Evolutionary conservation across 2,797 vertebrate species (phyloP).

Genomic region (Falco biarmicus): DNA sequence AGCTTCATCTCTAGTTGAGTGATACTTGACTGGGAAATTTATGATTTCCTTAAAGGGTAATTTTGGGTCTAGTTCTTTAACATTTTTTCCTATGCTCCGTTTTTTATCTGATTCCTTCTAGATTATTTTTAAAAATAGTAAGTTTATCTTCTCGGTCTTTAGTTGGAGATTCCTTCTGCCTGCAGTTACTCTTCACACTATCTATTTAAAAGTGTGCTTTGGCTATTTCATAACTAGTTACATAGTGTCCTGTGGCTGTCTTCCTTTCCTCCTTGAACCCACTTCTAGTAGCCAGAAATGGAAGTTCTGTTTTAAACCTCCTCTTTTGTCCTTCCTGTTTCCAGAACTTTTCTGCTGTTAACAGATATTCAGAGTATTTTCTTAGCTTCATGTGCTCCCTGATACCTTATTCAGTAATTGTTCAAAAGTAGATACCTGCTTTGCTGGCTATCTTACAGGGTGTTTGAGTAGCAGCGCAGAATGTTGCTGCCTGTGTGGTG

Average conservation of each 20-base stretch:
- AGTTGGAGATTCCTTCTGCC: neutral
- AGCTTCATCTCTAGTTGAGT: neutral
- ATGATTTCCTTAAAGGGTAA: neutral
- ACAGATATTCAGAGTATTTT: neutral
- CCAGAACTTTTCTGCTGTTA: neutral
- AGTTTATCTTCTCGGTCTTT: neutral
- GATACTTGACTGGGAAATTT: neutral
- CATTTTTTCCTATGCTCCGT: neutral
- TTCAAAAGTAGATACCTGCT: neutral
- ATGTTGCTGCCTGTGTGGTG: rapidly evolving
- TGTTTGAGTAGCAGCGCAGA: neutral
- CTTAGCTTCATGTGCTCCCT: neutral
- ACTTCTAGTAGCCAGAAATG: neutral
- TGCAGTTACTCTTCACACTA: neutral
- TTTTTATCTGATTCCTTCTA: neutral
- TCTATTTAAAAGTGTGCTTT: neutral
- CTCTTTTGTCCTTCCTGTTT: neutral
- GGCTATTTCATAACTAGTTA: neutral
- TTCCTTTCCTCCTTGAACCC: neutral
- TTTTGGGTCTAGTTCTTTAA: neutral
- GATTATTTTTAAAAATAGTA: neutral
- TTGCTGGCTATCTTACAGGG: neutral
- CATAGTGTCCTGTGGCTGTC: neutral
- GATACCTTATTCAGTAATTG: neutral
- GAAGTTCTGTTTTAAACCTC: neutral